phyloP scores from a whole-genome alignment of 1,140 invertebrate species.

The Sweltsa coloradensis region DNA sequence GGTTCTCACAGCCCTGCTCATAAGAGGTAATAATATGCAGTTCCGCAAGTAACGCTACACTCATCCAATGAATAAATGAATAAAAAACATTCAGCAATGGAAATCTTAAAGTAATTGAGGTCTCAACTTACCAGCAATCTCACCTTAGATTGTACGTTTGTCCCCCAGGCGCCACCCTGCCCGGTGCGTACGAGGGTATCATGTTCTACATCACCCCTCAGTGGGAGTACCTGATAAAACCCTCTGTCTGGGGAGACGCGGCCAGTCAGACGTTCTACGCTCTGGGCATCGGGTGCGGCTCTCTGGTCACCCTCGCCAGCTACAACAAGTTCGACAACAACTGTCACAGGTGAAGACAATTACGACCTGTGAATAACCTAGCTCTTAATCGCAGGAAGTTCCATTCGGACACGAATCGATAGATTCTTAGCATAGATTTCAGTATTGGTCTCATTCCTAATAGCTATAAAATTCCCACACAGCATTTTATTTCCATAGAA shows the following conservation, averaged over 20 bases:
- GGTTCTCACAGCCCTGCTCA: constrained; percentile 50
- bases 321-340: constrained; percentile 65
- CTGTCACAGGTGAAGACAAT: constrained; percentile 36
- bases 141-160: not conserved
- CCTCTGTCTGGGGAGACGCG: constrained; percentile 35
- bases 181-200: constrained; percentile 56
- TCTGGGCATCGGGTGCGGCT: constrained; percentile 55
- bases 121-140: not conserved
- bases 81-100: not conserved
- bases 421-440: too few species aligned
- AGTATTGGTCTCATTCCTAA: too few species aligned
- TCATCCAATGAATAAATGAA: not conserved
- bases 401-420: too few species aligned
- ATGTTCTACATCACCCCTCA: constrained; percentile 63
- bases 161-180: constrained; percentile 45
- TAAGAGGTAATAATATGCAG: constrained; percentile 43
- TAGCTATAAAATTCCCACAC: too few species aligned
- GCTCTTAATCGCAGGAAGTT: too few species aligned
- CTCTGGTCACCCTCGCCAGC: constrained; percentile 56
- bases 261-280: constrained; percentile 58
- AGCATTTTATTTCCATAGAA: too few species aligned
- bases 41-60: not conserved
- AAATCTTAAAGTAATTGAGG: not conserved
- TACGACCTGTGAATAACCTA: too few species aligned
- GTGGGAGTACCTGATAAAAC: constrained; percentile 47